Conservation (phyloP, 30 jellyfish, hydroid and myxozoan species). For the Turritopsis dohrnii region DNA sequence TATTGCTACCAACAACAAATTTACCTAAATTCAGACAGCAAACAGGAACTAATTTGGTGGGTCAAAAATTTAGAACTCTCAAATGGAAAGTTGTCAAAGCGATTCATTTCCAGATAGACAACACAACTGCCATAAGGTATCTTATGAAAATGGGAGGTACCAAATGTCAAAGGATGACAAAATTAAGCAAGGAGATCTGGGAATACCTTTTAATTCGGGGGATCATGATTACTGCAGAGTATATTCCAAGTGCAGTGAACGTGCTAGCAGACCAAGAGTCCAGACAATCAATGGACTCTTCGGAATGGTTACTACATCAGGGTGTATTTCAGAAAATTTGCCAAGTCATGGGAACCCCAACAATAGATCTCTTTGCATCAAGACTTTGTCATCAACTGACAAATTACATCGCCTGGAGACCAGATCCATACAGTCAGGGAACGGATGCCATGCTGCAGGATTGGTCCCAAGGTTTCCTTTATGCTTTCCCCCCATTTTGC, state of each 20-base stretch:
- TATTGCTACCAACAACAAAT: neutral
- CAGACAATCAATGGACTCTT: neutral
- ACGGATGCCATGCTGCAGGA: conserved; percentile 10
- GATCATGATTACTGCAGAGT: conserved; percentile 15
- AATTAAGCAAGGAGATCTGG: neutral
- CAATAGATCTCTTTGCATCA: neutral
- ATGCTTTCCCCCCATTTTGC: conserved; percentile 9
- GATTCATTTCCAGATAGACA: too few relatives aligned
- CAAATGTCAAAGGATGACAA: too few relatives aligned
- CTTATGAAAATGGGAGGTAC: too few relatives aligned
- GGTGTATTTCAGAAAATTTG: neutral
- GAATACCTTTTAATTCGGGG: neutral
- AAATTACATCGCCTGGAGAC: neutral
- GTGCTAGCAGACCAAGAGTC: conserved; percentile 7
- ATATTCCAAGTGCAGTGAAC: neutral
- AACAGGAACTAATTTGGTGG: conserved; percentile 3
- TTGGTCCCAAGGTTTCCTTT: neutral
- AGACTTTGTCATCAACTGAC: conserved; percentile 2
- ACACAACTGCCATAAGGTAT: too few relatives aligned
- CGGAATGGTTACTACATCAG: neutral
- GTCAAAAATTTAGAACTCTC: neutral
- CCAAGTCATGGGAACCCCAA: neutral
- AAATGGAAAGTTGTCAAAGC: neutral
- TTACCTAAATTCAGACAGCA: neutral
- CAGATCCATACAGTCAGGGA: conserved; percentile 16